Evolutionary conservation across 2,113 vertebrate genomes (phyloP).

Genomic region (Piliocolobus tephrosceles): DNA sequence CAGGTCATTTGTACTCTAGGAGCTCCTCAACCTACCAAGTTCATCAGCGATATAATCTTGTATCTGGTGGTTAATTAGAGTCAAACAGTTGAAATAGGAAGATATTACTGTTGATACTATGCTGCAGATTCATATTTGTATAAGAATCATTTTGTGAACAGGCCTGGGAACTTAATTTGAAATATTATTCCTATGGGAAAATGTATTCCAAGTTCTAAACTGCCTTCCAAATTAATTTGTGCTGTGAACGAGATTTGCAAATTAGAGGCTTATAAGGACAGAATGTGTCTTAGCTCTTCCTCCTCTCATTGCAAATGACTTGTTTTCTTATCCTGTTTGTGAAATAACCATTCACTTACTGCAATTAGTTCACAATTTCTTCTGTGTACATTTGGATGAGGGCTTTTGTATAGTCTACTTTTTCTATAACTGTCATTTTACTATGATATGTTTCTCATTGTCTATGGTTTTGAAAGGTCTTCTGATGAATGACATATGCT

Average conservation of each 20-base stretch:
- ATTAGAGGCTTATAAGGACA: slow-evolving; percentile 2
- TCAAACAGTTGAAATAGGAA: neutral
- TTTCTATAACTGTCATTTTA: neutral
- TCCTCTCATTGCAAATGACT: neutral
- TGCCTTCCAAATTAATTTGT: slow-evolving; percentile 40
- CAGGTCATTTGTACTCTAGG: neutral
- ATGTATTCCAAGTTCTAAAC: neutral
- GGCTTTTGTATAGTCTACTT: neutral
- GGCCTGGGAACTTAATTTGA: neutral
- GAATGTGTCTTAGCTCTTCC: neutral
- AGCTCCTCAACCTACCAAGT: neutral
- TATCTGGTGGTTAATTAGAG: neutral
- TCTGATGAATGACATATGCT: neutral
- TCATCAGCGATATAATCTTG: neutral
- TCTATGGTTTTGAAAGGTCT: neutral
- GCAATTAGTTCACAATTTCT: neutral
- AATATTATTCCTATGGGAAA: neutral
- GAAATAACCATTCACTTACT: neutral
- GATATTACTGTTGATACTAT: neutral
- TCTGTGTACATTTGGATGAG: neutral
- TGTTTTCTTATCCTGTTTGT: neutral
- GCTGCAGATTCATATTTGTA: neutral
- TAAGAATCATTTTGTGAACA: slow-evolving; percentile 3
- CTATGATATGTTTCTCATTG: neutral
- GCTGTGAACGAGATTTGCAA: neutral